Percentiles rank a stretch among this genome's conserved stretches.
Evolutionary conservation across 2,113 vertebrate species (phyloP).

Genomic region (Carollia perspicillata): DNA sequence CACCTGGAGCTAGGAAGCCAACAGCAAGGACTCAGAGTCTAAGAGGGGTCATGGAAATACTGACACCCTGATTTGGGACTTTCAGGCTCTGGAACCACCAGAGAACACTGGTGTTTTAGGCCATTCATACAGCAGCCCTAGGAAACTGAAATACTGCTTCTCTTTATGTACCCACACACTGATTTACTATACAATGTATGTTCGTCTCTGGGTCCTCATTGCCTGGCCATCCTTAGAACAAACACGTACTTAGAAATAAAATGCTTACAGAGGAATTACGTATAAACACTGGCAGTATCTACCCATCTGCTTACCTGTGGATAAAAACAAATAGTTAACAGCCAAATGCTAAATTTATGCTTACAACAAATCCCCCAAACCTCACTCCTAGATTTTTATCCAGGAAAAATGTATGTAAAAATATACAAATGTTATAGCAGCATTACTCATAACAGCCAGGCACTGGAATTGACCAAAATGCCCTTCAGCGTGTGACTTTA

Average conservation of each 20-base stretch:
- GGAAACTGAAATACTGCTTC: not conserved
- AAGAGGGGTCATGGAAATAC: not conserved
- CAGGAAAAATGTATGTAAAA: not conserved
- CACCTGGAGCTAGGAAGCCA: not conserved
- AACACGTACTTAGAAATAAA: not conserved
- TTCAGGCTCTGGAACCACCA: not conserved
- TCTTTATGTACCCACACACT: not conserved
- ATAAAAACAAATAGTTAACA: not conserved
- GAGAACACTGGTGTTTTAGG: not conserved
- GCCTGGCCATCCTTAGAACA: not conserved
- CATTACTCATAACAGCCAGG: not conserved
- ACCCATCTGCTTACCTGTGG: not conserved
- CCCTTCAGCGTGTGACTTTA: not conserved
- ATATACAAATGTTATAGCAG: not conserved
- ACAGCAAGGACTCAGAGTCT: not conserved
- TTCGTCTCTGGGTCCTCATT: not conserved
- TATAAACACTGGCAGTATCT: not conserved
- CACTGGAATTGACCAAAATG: not conserved
- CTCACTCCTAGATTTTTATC: not conserved
- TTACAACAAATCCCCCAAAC: not conserved
- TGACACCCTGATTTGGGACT: not conserved
- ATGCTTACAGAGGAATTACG: not conserved
- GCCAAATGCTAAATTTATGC: not conserved
- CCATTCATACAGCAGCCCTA: not conserved
- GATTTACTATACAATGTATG: not conserved